phyloP scores from a whole-genome alignment of 2,888 invertebrate species.

The Alentia gelatinosa region DNA sequence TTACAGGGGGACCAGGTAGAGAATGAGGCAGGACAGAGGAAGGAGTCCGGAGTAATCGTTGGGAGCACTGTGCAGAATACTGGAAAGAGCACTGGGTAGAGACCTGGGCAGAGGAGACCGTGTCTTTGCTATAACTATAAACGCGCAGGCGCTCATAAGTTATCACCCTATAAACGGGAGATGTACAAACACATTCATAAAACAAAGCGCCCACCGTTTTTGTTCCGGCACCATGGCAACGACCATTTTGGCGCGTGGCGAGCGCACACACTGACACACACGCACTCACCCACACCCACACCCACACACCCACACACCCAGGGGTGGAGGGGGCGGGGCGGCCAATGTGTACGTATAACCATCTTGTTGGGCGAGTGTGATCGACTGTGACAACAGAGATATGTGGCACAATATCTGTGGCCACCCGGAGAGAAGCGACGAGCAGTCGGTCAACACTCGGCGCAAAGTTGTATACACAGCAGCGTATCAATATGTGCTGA shows the following conservation, averaged over 20 bases:
- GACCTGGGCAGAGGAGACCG: background rate
- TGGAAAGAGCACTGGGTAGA: background rate
- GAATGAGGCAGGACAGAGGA: no score
- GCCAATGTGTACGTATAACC: constrained; percentile 30
- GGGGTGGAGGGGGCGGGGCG: background rate
- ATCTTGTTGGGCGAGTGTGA: constrained; percentile 48
- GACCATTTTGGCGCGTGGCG: background rate
- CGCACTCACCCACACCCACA: no score
- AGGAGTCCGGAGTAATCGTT: no score
- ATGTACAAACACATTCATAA: constrained; percentile 53
- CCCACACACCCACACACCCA: background rate
- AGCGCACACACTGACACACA: background rate
- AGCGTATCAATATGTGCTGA: constrained; percentile 42
- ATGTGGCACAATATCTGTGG: constrained; percentile 48
- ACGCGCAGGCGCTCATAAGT: constrained; percentile 19
- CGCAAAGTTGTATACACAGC: constrained; percentile 39
- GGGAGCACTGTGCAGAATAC: no score
- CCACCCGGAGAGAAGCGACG: background rate
- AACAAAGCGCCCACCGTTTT: constrained; percentile 35
- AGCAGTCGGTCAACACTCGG: constrained; percentile 38
- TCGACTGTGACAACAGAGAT: constrained; percentile 54
- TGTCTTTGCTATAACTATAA: constrained; percentile 43
- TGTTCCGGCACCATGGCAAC: constrained; percentile 31
- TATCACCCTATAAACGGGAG: constrained; percentile 41
- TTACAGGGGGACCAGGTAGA: no score